Base-by-base conservation (phyloP, 2,113 vertebrate genomes). In the Cyanoliseus patagonus region DNA sequence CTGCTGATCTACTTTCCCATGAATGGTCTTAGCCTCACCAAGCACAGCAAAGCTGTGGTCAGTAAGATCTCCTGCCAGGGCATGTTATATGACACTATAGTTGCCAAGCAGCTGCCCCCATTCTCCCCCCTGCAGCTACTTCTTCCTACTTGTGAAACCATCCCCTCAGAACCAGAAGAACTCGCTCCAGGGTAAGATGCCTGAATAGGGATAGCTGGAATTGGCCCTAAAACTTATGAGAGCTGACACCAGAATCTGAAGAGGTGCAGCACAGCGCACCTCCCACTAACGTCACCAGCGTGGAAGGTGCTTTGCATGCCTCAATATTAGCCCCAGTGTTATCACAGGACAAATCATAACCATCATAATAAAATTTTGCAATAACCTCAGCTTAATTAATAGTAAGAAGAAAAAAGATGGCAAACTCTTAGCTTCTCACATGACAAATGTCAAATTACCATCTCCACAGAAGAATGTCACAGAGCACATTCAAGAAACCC, bases 371-470 rank as follows among this genome's bases (percentile, higher is more conserved):
- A 94, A 79, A 81, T 94, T 88, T 88, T 95, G 92, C 86, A 97
- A 93, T 67, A 91, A 90, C 31, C 39, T 85, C 67, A 76, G 42
- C 75, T 94, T 95, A 95, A 97, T 95, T 94, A 96, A 96, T 72
- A 83, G 69, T 46, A 52, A 91, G 35, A 46, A 87, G 68, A 84
- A 91, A 82, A 67, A 62, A 51, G 88, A 87, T 49, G 37, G 76
- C 83, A 88, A 90, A 88, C 44, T 81, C 90, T 37, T 44, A 49
- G 59, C 69, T 89, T 91, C 84, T 86, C 75, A 77, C 18, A 4
- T 92, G 64, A 64, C 52, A 37, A 55, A 61, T 59, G 88, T 80
- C 72, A 93, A 95, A 88, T 79, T 83, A 69, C 52, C 1, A 1
- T 91, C 83, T 95, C 94, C 78, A 72, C 70, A 41, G 46, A 84